These are phyloP conservation scores for Siniperca scherzeri DNA, from an alignment of 2,797 vertebrate species.

Conservation along the genomic window DNA sequence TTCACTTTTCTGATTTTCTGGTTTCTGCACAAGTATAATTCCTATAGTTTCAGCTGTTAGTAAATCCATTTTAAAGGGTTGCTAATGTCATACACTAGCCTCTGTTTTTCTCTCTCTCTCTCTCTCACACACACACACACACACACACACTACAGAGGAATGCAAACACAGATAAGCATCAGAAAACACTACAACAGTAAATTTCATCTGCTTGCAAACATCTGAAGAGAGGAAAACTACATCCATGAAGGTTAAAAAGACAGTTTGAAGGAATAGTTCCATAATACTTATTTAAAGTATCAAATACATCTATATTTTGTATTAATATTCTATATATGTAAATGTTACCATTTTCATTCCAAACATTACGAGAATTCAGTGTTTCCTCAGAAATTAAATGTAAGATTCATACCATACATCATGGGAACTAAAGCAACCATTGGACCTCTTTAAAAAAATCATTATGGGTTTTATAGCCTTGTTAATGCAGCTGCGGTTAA, in stretches of 20 bases:
- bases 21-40: background rate
- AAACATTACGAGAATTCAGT: too few relatives aligned
- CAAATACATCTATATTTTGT: too few relatives aligned
- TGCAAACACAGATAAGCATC: constrained; percentile 51
- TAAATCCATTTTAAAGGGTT: constrained; percentile 3
- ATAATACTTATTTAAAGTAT: too few relatives aligned
- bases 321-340: background rate
- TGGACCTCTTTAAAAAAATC: too few relatives aligned
- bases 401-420: too few relatives aligned
- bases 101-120: background rate
- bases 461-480: too few relatives aligned
- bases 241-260: background rate
- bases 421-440: too few relatives aligned
- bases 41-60: background rate
- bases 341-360: background rate
- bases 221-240: background rate
- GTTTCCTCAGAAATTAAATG: too few relatives aligned
- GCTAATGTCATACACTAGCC: background rate
- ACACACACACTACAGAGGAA: constrained; percentile 39
- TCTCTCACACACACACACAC: constrained; percentile 7
- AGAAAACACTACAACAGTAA: constrained; percentile 7
- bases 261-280: background rate
- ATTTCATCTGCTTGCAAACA: background rate
- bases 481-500: too few relatives aligned
- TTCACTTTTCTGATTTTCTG: background rate